A percentile compares a stretch with the other conserved stretches of the same genome.
These are phyloP conservation scores for Volucella bombylans DNA, from an alignment of 2,888 invertebrate genomes.

Conservation along the genomic window DNA sequence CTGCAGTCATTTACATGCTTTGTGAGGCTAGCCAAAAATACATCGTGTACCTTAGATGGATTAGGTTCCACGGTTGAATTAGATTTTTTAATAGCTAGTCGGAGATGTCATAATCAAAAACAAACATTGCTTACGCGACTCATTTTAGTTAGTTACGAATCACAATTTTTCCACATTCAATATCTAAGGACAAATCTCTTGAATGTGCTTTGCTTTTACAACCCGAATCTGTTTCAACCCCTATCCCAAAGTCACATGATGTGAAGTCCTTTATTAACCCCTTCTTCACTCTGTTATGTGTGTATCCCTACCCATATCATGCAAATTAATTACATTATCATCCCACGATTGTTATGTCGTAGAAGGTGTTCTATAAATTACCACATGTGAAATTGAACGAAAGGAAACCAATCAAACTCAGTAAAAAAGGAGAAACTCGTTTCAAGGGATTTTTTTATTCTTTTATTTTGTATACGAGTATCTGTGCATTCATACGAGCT, in stretches of 20 bases:
- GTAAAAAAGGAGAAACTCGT: slow-evolving; percentile 5
- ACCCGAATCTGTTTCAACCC: slow-evolving; percentile 34
- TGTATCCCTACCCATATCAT: slow-evolving; percentile 12
- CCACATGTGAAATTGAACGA: slow-evolving; percentile 33
- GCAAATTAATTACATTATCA: slow-evolving; percentile 70
- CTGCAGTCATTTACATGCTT: too few species aligned
- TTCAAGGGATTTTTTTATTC: not conserved
- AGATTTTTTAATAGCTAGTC: too few species aligned
- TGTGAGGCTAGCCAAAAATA: too few species aligned
- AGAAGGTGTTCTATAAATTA: slow-evolving; percentile 32
- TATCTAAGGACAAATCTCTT: not conserved
- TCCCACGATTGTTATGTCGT: slow-evolving; percentile 58
- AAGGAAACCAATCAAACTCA: too few species aligned
- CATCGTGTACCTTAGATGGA: too few species aligned
- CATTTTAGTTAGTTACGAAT: too few species aligned
- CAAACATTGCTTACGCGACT: too few species aligned
- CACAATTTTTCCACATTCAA: not conserved
- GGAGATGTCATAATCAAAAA: too few species aligned
- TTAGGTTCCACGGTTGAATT: too few species aligned
- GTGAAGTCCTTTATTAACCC: slow-evolving; percentile 40
- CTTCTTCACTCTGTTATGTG: slow-evolving; percentile 28
- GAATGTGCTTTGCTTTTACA: slow-evolving; percentile 16
- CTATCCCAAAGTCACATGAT: slow-evolving; percentile 4
- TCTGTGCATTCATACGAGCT: too few species aligned
- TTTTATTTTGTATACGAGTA: too few species aligned